Evolutionary conservation across 2,888 invertebrate genomes (phyloP).

Genomic region (Calameuta filiformis): DNA sequence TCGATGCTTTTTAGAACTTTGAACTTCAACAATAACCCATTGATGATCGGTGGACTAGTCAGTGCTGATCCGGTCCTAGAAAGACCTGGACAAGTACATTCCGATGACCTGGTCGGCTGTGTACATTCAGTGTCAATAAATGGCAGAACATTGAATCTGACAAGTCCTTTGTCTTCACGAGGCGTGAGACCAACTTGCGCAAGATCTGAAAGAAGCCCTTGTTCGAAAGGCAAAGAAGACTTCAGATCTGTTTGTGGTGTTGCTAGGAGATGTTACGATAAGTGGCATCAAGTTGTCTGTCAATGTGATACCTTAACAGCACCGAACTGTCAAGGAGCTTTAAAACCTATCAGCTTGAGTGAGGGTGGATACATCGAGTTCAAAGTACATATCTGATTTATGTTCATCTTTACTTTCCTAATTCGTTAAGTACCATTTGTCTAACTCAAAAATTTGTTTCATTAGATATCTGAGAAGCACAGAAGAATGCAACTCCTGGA

Average conservation of each 20-base stretch:
- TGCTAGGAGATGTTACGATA: constrained; percentile 81
- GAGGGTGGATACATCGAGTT: constrained; percentile 85
- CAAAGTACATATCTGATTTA: constrained; percentile 47
- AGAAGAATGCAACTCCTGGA: constrained; percentile 88
- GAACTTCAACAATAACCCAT: constrained; percentile 89
- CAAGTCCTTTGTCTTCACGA: constrained; percentile 78
- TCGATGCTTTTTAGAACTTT: constrained; percentile 76
- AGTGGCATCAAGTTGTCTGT: constrained; percentile 83
- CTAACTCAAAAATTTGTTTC: neutral
- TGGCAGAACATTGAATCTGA: constrained; percentile 84
- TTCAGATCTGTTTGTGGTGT: constrained; percentile 70
- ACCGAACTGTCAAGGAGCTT: constrained; percentile 81
- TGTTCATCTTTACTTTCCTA: neutral
- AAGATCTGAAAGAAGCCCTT: constrained; percentile 75
- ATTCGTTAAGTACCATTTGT: neutral
- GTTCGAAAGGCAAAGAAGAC: constrained; percentile 64
- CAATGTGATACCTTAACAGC: constrained; percentile 80
- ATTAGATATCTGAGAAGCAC: constrained; percentile 82
- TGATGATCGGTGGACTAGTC: constrained; percentile 86
- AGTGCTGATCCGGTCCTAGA: constrained; percentile 89
- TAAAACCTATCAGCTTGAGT: constrained; percentile 83
- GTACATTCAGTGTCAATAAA: constrained; percentile 91
- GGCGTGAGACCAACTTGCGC: constrained; percentile 83
- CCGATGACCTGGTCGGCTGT: constrained; percentile 95
- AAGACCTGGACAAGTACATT: constrained; percentile 88